phyloP scores from a whole-genome alignment of 2,113 vertebrate species.

The Stictonetta naevosa region DNA sequence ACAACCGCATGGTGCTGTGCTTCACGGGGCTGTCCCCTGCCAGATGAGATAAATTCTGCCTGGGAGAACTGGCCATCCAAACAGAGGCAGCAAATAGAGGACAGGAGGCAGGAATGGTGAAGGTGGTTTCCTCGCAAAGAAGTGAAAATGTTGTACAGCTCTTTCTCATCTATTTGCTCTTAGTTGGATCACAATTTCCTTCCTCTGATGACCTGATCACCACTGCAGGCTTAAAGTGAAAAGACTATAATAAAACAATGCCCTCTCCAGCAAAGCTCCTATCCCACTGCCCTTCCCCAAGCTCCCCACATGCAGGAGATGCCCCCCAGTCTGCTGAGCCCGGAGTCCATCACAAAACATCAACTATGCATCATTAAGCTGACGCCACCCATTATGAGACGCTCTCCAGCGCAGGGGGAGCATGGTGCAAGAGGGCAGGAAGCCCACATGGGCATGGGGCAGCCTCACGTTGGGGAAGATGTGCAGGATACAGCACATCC shows the following conservation, averaged over 20 bases:
- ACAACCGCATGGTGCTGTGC: background rate
- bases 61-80: background rate
- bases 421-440: rapidly evolving
- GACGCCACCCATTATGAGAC: background rate
- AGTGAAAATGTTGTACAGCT: background rate
- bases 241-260: background rate
- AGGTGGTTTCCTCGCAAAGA: background rate
- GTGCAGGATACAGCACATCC: background rate
- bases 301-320: background rate
- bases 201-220: background rate
- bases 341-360: rapidly evolving
- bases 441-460: background rate
- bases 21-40: rapidly evolving
- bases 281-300: background rate
- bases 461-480: rapidly evolving
- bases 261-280: background rate
- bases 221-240: background rate
- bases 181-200: background rate
- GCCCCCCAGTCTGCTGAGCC: background rate
- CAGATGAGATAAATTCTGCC: background rate
- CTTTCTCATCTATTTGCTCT: background rate
- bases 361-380: background rate
- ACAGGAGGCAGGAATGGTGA: background rate
- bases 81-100: background rate
- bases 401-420: background rate